Percentiles rank a stretch among this genome's conserved stretches.
Evolutionary conservation across 2,797 vertebrate species (phyloP).

Genomic region (Garrulus glandarius): DNA sequence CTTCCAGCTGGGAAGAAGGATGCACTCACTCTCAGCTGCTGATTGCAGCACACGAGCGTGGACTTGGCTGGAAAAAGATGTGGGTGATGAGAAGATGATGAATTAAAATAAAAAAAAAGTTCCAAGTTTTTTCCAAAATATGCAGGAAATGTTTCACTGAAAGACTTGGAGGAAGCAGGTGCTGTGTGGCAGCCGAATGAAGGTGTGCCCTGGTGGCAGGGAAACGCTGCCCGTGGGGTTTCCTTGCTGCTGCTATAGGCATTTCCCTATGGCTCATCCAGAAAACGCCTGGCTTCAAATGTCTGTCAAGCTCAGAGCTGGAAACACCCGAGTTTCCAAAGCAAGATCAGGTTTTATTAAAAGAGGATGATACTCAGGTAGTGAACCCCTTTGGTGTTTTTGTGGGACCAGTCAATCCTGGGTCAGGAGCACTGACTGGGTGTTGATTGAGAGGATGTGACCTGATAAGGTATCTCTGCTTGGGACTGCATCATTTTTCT

Average conservation of each 20-base stretch:
- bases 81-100: not conserved
- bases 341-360: not conserved
- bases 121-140: not conserved
- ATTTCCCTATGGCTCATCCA: not conserved
- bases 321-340: accelerated
- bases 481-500: not conserved
- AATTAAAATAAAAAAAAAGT: not conserved
- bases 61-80: not conserved
- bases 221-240: not conserved
- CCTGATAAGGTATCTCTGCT: not conserved
- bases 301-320: not conserved
- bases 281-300: not conserved
- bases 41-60: not conserved
- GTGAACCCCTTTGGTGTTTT: not conserved
- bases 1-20: not conserved
- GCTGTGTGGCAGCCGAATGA: not conserved
- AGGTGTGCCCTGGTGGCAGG: accelerated
- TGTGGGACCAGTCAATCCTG: accelerated
- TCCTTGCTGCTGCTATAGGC: not conserved
- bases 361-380: too few relatives aligned
- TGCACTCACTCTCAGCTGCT: not conserved
- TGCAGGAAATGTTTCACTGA: not conserved
- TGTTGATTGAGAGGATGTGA: not conserved
- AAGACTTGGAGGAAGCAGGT: not conserved
- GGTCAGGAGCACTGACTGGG: not conserved